Evolutionary conservation across 2,797 vertebrate species (phyloP), one percentile per base, ranked within the genome.

Genomic region (Melanotaenia maccullochi): DNA sequence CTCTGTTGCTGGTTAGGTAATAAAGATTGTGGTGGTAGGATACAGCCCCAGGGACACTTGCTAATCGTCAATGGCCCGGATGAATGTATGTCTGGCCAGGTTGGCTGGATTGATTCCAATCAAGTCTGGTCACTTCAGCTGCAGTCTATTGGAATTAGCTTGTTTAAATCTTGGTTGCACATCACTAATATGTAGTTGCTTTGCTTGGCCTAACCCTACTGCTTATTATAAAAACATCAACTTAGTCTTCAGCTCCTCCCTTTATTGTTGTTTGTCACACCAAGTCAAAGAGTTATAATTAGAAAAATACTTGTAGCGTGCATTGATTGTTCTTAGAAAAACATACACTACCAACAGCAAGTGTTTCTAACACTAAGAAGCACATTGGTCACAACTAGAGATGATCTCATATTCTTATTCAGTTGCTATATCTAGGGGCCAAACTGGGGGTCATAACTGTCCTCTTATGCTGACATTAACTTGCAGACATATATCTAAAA

Each of bases 81-180:
- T 84, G 58, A 83, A 83, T 68, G 60, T 70, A 65, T 3, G 62
- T 89, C 73, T 73, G 71, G 59, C 81, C 75, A 79, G 49, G 79
- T 70, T 75, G 66, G 66, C 67, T 78, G 32, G 51, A 87, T 83
- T 47, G 6, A 86, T 89, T 79, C 55, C 76, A 79, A 57, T 36
- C 38, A 5, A 40, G 72, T 85, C 75, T 73, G 38, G 51, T 86
- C 83, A 70, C 38, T 79, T 78, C 25, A 76, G 66, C 80, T 84
- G 60, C 35, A 36, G 73, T 67, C 56, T 69, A 42, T 71, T 76
- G 65, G 25, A 70, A 80, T 73, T 68, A 32, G 40, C 55, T 57
- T 69, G 4, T 61, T 24, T 70, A 75, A 72, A 83, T 86, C 82
- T 83, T 62, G 66, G 75, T 79, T 49, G 75, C 3, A 16, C 44